Evolutionary conservation across 2,113 vertebrate genomes (phyloP).

Genomic region (Gnathonemus echidnorhynchus): DNA sequence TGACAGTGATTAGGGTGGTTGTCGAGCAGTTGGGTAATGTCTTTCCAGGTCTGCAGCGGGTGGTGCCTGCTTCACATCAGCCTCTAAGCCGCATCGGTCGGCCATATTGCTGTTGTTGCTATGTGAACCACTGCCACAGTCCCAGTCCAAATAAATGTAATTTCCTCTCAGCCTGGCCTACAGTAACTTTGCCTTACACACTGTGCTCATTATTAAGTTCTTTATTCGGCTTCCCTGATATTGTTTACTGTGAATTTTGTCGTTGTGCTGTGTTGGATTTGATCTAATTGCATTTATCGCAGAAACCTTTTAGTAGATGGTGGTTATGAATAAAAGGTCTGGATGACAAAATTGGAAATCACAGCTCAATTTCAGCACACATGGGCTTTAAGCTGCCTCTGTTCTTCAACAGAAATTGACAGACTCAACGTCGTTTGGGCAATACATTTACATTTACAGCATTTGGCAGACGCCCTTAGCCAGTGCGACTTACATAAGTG

Average conservation of each 20-base stretch:
- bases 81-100: slow-evolving; percentile 52
- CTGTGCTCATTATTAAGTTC: neutral
- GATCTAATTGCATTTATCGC: neutral
- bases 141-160: slow-evolving; percentile 52
- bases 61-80: slow-evolving; percentile 43
- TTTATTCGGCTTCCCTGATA: neutral
- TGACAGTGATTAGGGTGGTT: slow-evolving; percentile 70
- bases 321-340: neutral
- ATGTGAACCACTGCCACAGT: slow-evolving; percentile 47
- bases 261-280: neutral
- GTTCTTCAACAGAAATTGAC: neutral
- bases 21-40: slow-evolving; percentile 58
- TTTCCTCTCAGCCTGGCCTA: slow-evolving; percentile 60
- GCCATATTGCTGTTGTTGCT: slow-evolving; percentile 47
- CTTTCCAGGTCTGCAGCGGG: slow-evolving; percentile 52
- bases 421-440: neutral
- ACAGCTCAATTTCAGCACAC: neutral
- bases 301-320: neutral
- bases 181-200: slow-evolving; percentile 29
- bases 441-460: neutral
- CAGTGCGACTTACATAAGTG: too few species aligned
- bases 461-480: too few species aligned
- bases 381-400: neutral
- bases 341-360: neutral
- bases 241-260: neutral